phyloP scores from a whole-genome alignment of 2,113 vertebrate genomes.

The Aix galericulata region DNA sequence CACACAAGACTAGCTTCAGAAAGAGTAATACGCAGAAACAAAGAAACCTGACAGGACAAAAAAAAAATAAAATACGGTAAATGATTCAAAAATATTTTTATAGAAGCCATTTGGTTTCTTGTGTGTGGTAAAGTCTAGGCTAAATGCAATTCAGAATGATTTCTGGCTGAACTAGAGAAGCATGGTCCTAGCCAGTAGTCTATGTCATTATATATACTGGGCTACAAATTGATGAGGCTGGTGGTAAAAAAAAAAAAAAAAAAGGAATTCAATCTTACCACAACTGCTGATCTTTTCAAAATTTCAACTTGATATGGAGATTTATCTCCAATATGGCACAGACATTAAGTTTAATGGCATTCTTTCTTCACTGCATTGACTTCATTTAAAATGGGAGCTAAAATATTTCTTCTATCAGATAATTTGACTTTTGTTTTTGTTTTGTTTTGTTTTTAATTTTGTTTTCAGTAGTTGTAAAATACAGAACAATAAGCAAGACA shows the following conservation, averaged over 20 bases:
- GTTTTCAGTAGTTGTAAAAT: background rate
- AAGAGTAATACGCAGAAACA: background rate
- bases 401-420: constrained; percentile 17
- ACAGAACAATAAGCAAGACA: background rate
- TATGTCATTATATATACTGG: background rate
- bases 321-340: background rate
- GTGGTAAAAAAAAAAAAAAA: background rate
- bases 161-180: background rate
- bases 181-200: background rate
- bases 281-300: background rate
- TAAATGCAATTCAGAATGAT: background rate
- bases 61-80: background rate
- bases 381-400: constrained; percentile 52
- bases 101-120: background rate
- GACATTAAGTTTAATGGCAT: constrained; percentile 42
- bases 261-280: background rate
- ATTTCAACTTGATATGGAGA: background rate
- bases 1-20: background rate
- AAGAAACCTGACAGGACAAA: background rate
- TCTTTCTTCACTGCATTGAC: constrained; percentile 27
- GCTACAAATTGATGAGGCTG: background rate
- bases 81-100: background rate
- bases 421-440: background rate
- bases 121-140: background rate
- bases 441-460: background rate